Evolutionary conservation across 2,113 vertebrate species (phyloP).

Genomic region (Callaeas wilsoni): DNA sequence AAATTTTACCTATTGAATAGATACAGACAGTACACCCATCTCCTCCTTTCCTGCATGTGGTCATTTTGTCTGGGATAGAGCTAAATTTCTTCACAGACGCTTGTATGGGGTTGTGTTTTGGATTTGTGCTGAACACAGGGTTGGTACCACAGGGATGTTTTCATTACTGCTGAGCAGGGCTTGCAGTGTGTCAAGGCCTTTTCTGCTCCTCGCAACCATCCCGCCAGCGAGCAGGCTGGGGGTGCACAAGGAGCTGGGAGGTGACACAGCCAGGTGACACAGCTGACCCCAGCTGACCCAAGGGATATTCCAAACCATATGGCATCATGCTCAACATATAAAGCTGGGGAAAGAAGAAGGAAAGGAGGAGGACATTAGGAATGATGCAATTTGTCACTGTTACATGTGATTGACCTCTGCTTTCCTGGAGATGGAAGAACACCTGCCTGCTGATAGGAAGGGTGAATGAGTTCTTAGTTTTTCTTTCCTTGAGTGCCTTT

Average conservation of each 20-base stretch:
- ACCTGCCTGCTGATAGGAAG: neutral
- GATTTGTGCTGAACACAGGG: neutral
- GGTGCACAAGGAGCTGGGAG: neutral
- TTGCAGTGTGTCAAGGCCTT: neutral
- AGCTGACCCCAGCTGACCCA: neutral
- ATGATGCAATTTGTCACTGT: neutral
- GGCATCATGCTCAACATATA: neutral
- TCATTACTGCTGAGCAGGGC: neutral
- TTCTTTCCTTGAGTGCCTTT: neutral
- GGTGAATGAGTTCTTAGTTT: neutral
- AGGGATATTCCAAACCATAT: neutral
- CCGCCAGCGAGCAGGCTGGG: rapidly evolving
- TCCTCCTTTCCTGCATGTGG: neutral
- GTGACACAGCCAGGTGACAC: neutral
- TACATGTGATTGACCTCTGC: neutral
- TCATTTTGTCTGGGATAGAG: neutral
- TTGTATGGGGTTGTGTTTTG: rapidly evolving
- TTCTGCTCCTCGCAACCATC: neutral
- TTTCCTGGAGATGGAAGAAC: neutral
- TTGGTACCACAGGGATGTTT: neutral
- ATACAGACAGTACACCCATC: neutral
- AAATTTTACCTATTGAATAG: neutral
- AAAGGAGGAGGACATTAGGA: neutral
- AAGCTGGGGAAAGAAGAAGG: neutral
- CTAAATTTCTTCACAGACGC: neutral